Percentiles rank a stretch among this genome's conserved stretches.
Conservation (phyloP, 2,797 vertebrate genomes). For the Sebastes oblongus region DNA sequence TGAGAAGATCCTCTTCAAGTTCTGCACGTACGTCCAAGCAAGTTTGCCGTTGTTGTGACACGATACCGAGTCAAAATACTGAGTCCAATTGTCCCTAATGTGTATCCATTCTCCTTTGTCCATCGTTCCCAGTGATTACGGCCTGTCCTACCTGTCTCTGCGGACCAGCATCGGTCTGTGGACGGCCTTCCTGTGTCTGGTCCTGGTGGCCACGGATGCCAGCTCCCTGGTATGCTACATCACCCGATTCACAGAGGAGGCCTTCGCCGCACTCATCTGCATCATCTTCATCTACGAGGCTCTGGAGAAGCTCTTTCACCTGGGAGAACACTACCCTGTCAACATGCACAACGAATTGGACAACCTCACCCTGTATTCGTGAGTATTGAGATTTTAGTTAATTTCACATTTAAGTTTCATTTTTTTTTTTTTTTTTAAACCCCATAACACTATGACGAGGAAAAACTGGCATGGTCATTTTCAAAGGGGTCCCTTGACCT, state of each 20-base stretch:
- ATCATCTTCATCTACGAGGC: slow-evolving; percentile 99
- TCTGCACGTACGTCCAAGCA: slow-evolving; percentile 77
- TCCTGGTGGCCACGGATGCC: slow-evolving; percentile 95
- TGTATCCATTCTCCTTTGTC: not conserved
- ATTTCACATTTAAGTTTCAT: not conserved
- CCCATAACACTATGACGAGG: no score
- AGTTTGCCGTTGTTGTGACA: no score
- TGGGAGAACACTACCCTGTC: slow-evolving; percentile 90
- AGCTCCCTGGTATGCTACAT: slow-evolving; percentile 97
- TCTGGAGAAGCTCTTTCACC: slow-evolving; percentile 92
- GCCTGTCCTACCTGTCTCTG: slow-evolving; percentile 91
- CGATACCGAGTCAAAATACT: not conserved
- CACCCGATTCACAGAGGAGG: slow-evolving; percentile 96
- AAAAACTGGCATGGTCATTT: no score
- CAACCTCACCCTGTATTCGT: slow-evolving; percentile 91
- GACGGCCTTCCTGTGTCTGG: slow-evolving; percentile 92
- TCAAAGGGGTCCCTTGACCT: no score
- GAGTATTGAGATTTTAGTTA: slow-evolving; percentile 59
- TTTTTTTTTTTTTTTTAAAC: not conserved
- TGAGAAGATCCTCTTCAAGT: slow-evolving; percentile 98
- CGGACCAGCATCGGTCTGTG: slow-evolving; percentile 95
- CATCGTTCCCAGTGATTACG: slow-evolving; percentile 87
- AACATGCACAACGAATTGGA: slow-evolving; percentile 91
- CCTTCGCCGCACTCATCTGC: slow-evolving; percentile 96
- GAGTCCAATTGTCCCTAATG: not conserved